Conservation (phyloP, 2,888 invertebrate species). For the Willowsia nigromaculata region DNA sequence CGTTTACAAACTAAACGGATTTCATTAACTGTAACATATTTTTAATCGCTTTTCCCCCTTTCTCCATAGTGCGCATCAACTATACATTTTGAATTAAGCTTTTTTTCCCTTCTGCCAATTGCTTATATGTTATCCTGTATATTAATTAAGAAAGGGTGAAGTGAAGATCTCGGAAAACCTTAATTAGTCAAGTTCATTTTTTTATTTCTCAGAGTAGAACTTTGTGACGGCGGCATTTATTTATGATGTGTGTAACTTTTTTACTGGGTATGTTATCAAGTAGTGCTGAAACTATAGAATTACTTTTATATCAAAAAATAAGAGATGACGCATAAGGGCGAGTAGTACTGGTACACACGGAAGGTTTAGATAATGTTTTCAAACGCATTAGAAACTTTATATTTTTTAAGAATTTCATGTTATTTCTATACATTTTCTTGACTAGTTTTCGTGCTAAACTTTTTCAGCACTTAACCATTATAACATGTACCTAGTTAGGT, state of each 20-base stretch:
- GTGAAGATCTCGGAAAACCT: neutral
- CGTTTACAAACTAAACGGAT: too few species aligned
- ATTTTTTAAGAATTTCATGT: neutral
- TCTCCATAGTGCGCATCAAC: too few species aligned
- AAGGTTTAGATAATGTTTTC: neutral
- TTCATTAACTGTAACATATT: too few species aligned
- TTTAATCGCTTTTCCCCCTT: too few species aligned
- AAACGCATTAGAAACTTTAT: neutral
- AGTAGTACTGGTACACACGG: constrained; percentile 14
- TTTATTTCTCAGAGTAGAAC: neutral
- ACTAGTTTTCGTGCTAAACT: neutral
- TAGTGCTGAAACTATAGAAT: neutral
- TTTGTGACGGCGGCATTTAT: constrained; percentile 23
- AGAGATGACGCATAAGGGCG: neutral
- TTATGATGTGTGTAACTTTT: neutral
- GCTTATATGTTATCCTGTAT: too few species aligned
- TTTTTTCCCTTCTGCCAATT: too few species aligned
- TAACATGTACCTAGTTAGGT: neutral
- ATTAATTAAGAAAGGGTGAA: too few species aligned
- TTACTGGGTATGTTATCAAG: neutral
- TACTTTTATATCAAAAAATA: neutral
- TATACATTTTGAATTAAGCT: too few species aligned
- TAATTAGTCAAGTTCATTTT: constrained; percentile 8
- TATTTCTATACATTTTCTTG: neutral
- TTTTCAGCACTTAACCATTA: neutral